Conservation (phyloP, 2,888 invertebrate genomes). For the Drosophila greeni region DNA sequence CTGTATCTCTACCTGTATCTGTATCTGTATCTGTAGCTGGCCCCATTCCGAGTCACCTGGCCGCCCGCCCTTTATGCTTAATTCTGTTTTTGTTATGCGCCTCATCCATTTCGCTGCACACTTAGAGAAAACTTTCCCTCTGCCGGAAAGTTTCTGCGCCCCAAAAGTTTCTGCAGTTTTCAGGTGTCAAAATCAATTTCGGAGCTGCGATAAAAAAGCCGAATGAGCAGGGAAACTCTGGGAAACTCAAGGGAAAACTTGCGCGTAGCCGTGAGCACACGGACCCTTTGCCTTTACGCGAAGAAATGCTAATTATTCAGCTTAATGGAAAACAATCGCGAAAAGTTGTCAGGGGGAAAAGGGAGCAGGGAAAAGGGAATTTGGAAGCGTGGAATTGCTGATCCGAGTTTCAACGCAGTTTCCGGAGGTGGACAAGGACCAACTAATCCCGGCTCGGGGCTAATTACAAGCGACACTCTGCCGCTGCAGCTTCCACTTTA, state of each 20-base stretch:
- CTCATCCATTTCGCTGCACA: slow-evolving; percentile 39
- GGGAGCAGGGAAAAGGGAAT: not conserved
- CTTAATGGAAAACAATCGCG: slow-evolving; percentile 62
- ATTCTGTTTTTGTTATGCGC: slow-evolving; percentile 48
- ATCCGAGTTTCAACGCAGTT: slow-evolving; percentile 20
- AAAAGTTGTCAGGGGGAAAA: slow-evolving; percentile 31
- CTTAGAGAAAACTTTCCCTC: slow-evolving; percentile 8
- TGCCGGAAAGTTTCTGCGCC: slow-evolving; percentile 44
- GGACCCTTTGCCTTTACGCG: slow-evolving; percentile 20
- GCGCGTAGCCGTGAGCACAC: slow-evolving; percentile 34
- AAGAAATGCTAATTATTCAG: slow-evolving; percentile 56
- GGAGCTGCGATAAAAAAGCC: slow-evolving; percentile 39
- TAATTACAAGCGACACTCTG: slow-evolving; percentile 44
- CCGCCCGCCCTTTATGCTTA: slow-evolving; percentile 53
- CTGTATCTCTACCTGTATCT: no score
- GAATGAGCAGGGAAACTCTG: not conserved
- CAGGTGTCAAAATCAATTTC: slow-evolving; percentile 71
- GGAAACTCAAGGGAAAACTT: slow-evolving; percentile 29
- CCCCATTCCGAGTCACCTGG: slow-evolving; percentile 43
- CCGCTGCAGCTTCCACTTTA: slow-evolving; percentile 34
- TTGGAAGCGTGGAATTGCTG: slow-evolving; percentile 14
- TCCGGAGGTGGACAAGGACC: slow-evolving; percentile 18
- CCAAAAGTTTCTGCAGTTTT: slow-evolving; percentile 42
- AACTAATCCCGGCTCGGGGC: slow-evolving; percentile 5
- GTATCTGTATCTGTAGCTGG: not conserved